Conservation (phyloP, 2,113 vertebrate species). For the Phylloscopus trochiloides region DNA sequence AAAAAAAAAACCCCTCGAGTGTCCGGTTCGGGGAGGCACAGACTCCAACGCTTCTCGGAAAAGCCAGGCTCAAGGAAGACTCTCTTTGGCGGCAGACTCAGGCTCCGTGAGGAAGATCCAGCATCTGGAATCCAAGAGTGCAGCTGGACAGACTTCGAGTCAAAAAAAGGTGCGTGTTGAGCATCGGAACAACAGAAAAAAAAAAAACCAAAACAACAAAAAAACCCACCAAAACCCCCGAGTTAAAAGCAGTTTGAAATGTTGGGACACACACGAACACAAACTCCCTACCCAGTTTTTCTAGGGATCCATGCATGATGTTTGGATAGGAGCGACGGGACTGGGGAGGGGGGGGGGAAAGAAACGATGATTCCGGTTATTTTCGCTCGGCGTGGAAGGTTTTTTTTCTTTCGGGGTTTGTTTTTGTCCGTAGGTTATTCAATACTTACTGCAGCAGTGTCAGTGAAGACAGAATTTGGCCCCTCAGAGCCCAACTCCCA, state of each 20-base stretch:
- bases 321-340: neutral
- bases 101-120: slow-evolving; percentile 47
- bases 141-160: neutral
- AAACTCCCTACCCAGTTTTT: neutral
- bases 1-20: slow-evolving; percentile 11
- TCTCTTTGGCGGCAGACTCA: slow-evolving; percentile 36
- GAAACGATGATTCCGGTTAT: neutral
- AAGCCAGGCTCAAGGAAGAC: slow-evolving; percentile 40
- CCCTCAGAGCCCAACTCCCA: neutral
- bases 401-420: neutral
- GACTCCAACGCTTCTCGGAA: neutral
- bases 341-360: neutral
- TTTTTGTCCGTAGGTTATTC: neutral
- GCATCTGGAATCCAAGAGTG: slow-evolving; percentile 52
- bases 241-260: slow-evolving; percentile 51
- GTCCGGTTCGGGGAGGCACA: slow-evolving; percentile 32
- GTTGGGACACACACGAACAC: slow-evolving; percentile 51
- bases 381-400: neutral
- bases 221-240: neutral
- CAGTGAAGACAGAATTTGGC: neutral
- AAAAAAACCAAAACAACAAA: neutral
- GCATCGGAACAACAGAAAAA: neutral
- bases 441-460: neutral
- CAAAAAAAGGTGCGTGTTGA: slow-evolving; percentile 18
- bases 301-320: slow-evolving; percentile 43